Conservation (phyloP, 2,113 vertebrate genomes). For the Pontoporia blainvillei region DNA sequence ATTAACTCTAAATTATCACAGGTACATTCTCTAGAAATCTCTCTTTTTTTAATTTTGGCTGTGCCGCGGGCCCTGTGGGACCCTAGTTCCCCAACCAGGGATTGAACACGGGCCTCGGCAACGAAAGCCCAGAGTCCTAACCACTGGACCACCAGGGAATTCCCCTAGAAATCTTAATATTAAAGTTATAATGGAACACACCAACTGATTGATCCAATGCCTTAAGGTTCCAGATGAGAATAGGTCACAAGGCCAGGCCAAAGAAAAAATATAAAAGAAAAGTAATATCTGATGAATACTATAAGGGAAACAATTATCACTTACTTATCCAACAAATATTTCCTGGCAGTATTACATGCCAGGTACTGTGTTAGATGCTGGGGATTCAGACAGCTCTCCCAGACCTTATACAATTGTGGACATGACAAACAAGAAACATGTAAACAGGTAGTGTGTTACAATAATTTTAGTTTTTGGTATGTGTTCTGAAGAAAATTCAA, state of each 20-base stretch:
- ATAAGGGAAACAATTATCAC: not conserved
- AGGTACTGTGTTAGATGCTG: not conserved
- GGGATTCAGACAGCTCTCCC: not conserved
- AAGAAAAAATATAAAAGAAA: not conserved
- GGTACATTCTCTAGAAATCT: not conserved
- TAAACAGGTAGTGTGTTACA: not conserved
- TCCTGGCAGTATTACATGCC: not conserved
- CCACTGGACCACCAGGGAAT: not conserved
- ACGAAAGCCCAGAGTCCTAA: not conserved
- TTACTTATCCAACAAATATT: not conserved
- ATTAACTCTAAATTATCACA: not conserved
- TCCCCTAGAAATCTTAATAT: not conserved
- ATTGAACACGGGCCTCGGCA: not conserved
- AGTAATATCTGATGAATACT: not conserved
- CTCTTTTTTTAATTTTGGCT: too few species aligned
- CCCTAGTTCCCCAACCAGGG: not conserved
- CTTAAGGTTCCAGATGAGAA: not conserved
- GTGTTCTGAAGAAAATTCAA: not conserved
- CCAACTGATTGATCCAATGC: not conserved
- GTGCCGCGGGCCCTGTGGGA: not conserved
- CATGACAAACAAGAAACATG: not conserved
- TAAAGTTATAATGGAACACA: not conserved
- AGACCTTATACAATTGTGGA: not conserved
- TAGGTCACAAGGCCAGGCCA: not conserved
- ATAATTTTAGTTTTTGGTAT: not conserved